Evolutionary conservation across 2,888 invertebrate species (phyloP).

Genomic region (Abrostola triplasia): DNA sequence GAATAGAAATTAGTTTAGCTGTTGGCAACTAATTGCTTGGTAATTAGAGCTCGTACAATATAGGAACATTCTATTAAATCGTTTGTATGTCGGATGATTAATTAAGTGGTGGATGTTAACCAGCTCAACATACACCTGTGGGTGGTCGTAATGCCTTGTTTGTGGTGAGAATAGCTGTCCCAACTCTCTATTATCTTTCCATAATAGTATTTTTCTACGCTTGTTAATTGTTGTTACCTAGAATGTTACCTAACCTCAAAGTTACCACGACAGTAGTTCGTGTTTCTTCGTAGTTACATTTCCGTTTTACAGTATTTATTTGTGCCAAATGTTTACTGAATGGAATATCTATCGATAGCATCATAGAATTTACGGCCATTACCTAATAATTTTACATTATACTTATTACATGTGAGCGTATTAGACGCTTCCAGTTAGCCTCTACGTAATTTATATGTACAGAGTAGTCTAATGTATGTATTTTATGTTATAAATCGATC

Average conservation of each 20-base stretch:
- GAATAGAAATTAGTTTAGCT: conserved; percentile 11
- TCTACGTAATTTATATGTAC: conserved; percentile 68
- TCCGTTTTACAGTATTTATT: conserved; percentile 37
- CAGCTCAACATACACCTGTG: conserved; percentile 68
- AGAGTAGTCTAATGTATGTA: conserved; percentile 66
- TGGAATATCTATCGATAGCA: conserved; percentile 35
- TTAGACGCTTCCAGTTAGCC: conserved; percentile 60
- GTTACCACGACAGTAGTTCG: conserved; percentile 31
- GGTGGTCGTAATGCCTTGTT: conserved; percentile 60
- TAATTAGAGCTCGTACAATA: conserved; percentile 2
- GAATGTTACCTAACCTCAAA: conserved; percentile 49
- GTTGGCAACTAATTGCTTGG: conserved; percentile 3
- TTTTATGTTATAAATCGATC: conserved; percentile 72
- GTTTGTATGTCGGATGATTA: conserved; percentile 10
- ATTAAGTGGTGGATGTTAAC: conserved; percentile 63
- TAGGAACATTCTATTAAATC: not conserved
- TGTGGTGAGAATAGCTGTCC: conserved; percentile 53
- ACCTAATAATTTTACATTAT: conserved; percentile 47
- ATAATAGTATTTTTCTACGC: conserved; percentile 72
- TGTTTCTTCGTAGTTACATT: conserved; percentile 37
- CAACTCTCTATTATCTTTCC: conserved; percentile 50
- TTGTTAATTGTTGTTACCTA: conserved; percentile 66
- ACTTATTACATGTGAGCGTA: conserved; percentile 52
- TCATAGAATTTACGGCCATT: conserved; percentile 33
- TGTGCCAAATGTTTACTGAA: conserved; percentile 52